These are phyloP conservation scores for Azemiops feae DNA, from an alignment of 2,113 vertebrate genomes.

Conservation along the genomic window DNA sequence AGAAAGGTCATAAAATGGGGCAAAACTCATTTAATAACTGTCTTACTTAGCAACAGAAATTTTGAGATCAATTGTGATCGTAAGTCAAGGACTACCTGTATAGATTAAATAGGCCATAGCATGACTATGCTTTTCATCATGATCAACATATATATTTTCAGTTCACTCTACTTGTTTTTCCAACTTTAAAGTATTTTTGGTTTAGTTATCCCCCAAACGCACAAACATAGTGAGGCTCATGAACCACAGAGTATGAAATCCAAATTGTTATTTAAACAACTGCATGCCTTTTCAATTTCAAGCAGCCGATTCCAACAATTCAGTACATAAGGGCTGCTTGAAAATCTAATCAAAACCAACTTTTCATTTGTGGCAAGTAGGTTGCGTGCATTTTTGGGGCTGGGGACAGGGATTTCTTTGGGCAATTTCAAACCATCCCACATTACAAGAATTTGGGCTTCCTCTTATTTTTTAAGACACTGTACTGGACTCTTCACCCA, in stretches of 20 bases:
- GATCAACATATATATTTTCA: background rate
- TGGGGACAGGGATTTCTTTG: background rate
- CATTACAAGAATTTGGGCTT: background rate
- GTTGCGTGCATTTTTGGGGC: background rate
- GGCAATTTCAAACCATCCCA: background rate
- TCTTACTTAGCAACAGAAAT: too few species aligned
- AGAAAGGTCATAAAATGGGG: background rate
- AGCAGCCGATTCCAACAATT: background rate
- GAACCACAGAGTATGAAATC: background rate
- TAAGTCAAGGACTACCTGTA: too few species aligned
- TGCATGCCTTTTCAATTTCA: background rate
- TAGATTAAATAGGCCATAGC: background rate
- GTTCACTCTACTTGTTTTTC: background rate
- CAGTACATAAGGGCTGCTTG: background rate
- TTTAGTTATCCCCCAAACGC: background rate
- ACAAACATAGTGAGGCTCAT: background rate
- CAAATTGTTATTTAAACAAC: background rate
- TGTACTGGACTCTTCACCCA: conserved; percentile 69
- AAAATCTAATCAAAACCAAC: background rate
- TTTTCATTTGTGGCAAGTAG: too few species aligned
- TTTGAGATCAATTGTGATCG: too few species aligned
- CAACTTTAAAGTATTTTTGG: background rate
- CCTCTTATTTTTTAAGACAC: conserved; percentile 53
- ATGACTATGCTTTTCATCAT: background rate
- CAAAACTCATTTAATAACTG: too few species aligned